These are phyloP conservation scores for Drosophila birchii DNA, from an alignment of 2,888 invertebrate species.

Conservation along the genomic window DNA sequence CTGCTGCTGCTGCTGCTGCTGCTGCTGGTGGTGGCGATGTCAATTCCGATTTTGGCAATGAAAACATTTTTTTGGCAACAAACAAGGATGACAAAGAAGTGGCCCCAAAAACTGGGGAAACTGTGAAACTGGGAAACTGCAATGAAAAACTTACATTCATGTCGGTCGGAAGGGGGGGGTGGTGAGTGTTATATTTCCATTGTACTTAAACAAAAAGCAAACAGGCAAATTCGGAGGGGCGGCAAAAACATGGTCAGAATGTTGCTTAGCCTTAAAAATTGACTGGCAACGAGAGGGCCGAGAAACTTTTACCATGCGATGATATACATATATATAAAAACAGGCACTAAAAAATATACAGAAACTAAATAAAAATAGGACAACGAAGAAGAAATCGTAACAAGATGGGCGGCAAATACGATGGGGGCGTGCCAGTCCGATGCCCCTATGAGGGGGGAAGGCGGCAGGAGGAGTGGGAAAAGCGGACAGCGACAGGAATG, in stretches of 20 bases:
- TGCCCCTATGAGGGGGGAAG: conserved; percentile 5
- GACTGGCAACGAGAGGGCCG: conserved; percentile 24
- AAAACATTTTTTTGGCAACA: conserved; percentile 56
- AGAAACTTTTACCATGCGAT: conserved; percentile 17
- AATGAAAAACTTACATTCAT: conserved; percentile 61
- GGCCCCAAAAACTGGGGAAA: conserved; percentile 27
- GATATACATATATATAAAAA: conserved; percentile 9
- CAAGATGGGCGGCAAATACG: conserved; percentile 37
- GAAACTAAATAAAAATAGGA: conserved; percentile 19
- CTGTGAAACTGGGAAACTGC: conserved; percentile 41
- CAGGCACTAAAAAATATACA: neutral
- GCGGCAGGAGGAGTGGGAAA: too few species aligned
- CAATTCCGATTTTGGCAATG: conserved; percentile 63
- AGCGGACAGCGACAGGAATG: conserved; percentile 28
- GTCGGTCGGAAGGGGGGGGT: neutral
- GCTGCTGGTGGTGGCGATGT: conserved; percentile 36
- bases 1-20: neutral
- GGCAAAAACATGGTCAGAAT: conserved; percentile 22
- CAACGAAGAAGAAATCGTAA: conserved; percentile 29
- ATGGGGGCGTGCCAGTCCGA: conserved; percentile 24
- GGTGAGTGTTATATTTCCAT: conserved; percentile 14
- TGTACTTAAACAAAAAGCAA: conserved; percentile 40
- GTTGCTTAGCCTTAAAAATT: conserved; percentile 27
- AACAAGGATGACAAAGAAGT: conserved; percentile 66
- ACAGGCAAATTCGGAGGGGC: conserved; percentile 5